These are phyloP conservation scores for Mesoligia furuncula DNA, from an alignment of 2,888 invertebrate genomes.

Conservation along the genomic window DNA sequence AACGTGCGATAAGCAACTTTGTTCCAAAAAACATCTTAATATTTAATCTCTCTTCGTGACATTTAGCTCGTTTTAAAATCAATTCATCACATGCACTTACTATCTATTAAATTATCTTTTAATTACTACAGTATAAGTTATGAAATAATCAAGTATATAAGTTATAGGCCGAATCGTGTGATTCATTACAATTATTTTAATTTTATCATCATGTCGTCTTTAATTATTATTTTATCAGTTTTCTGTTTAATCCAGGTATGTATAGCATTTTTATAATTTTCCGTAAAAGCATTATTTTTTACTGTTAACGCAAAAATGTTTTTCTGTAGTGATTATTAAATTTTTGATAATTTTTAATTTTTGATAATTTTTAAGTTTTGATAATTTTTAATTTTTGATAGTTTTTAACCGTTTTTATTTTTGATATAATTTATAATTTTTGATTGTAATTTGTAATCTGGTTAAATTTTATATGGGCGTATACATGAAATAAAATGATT, in stretches of 20 bases:
- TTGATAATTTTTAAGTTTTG: too few relatives aligned
- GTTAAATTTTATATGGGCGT: too few relatives aligned
- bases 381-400: too few relatives aligned
- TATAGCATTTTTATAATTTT: not conserved
- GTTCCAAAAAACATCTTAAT: not conserved
- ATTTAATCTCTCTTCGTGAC: slow-evolving; percentile 36
- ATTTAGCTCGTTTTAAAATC: slow-evolving; percentile 18
- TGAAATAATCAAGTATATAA: slow-evolving; percentile 57
- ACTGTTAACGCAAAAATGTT: not conserved
- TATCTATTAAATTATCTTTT: slow-evolving; percentile 10
- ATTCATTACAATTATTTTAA: slow-evolving; percentile 24
- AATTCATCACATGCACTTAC: not conserved
- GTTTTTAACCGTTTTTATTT: too few relatives aligned
- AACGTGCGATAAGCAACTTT: not conserved
- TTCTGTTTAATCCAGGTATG: slow-evolving; percentile 55
- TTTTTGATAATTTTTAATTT: too few relatives aligned
- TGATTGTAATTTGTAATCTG: too few relatives aligned
- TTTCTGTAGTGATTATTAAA: not conserved
- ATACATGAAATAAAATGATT: too few relatives aligned
- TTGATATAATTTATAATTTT: too few relatives aligned
- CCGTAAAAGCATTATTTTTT: not conserved
- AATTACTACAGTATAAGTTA: not conserved
- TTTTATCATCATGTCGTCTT: slow-evolving; percentile 36
- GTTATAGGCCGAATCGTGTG: not conserved
- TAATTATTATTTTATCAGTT: slow-evolving; percentile 25